phyloP scores from a whole-genome alignment of 2,888 invertebrate species.

The Zele albiditarsus region DNA sequence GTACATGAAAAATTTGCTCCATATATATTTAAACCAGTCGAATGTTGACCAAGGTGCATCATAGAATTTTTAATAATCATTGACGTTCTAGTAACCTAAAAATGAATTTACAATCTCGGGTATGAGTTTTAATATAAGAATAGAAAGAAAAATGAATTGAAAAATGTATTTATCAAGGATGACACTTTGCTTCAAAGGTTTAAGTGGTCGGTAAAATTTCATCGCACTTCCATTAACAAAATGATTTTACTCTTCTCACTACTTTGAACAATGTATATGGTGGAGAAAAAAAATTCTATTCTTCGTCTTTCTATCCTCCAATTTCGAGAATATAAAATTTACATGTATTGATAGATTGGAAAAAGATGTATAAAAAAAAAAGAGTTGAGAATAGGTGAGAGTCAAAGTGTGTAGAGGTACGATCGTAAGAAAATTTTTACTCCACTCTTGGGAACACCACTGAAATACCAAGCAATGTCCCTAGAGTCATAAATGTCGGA shows the following conservation, averaged over 20 bases:
- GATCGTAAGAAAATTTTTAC: slow-evolving; percentile 16
- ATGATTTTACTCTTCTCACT: slow-evolving; percentile 13
- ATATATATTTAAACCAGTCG: slow-evolving; percentile 10
- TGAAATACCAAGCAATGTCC: background rate
- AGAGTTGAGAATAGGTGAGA: background rate
- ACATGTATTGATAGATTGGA: background rate
- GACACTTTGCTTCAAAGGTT: no score
- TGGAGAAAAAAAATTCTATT: no score
- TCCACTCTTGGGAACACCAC: background rate
- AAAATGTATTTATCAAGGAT: no score
- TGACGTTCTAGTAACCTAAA: no score
- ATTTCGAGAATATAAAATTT: background rate
- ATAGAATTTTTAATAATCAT: slow-evolving; percentile 10
- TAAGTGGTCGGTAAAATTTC: no score
- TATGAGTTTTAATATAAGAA: no score
- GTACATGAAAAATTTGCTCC: slow-evolving; percentile 27
- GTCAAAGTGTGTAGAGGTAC: background rate
- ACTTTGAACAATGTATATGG: background rate
- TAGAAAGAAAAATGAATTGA: background rate
- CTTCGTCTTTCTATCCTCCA: no score
- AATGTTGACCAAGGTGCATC: slow-evolving; percentile 22
- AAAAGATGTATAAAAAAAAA: background rate
- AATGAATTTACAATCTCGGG: no score
- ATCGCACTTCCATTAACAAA: slow-evolving; percentile 13
- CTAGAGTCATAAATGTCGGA: slow-evolving; percentile 11